phyloP scores from a whole-genome alignment of 2,113 vertebrate genomes.

The Australoheros scitulus region DNA sequence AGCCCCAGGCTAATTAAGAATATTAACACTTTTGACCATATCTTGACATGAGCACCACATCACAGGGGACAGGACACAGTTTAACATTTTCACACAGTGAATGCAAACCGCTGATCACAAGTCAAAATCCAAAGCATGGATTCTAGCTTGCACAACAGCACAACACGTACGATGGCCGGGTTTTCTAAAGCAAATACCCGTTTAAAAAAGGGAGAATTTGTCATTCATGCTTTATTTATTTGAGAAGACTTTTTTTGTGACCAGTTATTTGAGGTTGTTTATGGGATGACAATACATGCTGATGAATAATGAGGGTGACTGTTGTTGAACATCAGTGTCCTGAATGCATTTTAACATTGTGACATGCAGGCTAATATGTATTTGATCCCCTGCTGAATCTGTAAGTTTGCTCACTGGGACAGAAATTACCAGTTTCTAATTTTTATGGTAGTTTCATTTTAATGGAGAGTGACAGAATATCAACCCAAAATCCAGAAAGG shows the following conservation, averaged over 20 bases:
- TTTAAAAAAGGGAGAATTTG: background rate
- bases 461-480: no score
- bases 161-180: background rate
- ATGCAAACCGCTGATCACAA: background rate
- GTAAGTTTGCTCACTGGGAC: no score
- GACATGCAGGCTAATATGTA: background rate
- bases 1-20: constrained; percentile 46
- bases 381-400: no score
- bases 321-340: constrained; percentile 29
- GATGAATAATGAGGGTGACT: constrained; percentile 44
- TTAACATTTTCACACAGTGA: constrained; percentile 23
- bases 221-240: constrained; percentile 8
- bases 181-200: background rate
- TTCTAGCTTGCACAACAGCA: background rate
- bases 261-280: background rate
- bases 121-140: background rate
- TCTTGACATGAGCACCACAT: constrained; percentile 47
- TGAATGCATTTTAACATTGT: constrained; percentile 35
- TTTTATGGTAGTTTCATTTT: no score
- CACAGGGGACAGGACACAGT: constrained; percentile 22
- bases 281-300: constrained; percentile 21
- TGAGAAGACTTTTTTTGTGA: background rate
- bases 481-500: no score
- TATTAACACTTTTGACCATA: constrained; percentile 36
- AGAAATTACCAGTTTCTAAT: no score